Conservation (phyloP, 2,113 vertebrate genomes). For the Poicephalus meyeri region DNA sequence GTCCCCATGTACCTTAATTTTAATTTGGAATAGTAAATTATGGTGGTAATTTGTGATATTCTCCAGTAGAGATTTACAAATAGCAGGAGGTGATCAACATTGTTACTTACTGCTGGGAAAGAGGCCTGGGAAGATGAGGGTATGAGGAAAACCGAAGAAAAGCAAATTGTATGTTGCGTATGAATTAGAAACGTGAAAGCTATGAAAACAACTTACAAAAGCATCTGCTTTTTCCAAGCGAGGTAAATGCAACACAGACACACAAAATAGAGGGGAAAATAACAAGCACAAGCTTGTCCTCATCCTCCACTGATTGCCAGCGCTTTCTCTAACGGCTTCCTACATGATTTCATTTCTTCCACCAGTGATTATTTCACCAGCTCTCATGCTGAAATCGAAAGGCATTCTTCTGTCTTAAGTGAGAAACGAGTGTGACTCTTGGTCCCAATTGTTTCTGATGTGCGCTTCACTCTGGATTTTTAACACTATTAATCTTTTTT, state of each 20-base stretch:
- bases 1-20: conserved; percentile 21
- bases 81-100: neutral
- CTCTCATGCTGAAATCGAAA: neutral
- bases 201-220: neutral
- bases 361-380: neutral
- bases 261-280: neutral
- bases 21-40: conserved; percentile 24
- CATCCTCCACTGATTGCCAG: neutral
- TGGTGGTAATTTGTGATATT: neutral
- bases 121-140: neutral
- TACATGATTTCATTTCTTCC: neutral
- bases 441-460: neutral
- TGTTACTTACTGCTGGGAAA: neutral
- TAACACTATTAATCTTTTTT: neutral
- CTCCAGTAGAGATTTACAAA: neutral
- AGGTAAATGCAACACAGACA: neutral
- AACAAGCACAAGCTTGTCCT: neutral
- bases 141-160: neutral
- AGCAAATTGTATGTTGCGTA: neutral
- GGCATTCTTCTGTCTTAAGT: neutral
- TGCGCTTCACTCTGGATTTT: neutral
- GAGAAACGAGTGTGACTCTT: neutral
- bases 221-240: neutral
- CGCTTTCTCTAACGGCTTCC: neutral
- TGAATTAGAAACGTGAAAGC: neutral